Evolutionary conservation across 1,140 invertebrate genomes (phyloP).

Genomic region (Drosophila sulfurigaster): DNA sequence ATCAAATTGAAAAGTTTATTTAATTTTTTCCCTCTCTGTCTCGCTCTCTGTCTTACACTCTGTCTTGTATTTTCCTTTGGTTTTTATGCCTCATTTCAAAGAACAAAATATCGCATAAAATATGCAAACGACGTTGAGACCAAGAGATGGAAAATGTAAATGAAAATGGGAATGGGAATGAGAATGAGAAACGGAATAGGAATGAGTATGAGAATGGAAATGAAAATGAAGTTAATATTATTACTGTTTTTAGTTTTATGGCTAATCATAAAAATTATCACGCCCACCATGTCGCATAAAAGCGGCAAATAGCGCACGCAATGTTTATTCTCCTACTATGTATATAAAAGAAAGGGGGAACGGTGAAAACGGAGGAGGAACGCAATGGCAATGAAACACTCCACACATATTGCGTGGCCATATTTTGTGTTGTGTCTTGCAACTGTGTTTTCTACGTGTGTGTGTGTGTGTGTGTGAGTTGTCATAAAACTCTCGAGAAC

Average conservation of each 20-base stretch:
- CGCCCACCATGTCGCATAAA: slow-evolving; percentile 73
- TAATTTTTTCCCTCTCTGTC: slow-evolving; percentile 18
- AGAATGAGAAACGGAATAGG: neutral
- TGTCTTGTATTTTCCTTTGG: slow-evolving; percentile 12
- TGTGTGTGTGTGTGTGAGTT: neutral
- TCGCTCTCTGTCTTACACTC: neutral
- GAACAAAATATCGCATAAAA: slow-evolving; percentile 58
- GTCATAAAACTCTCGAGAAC: slow-evolving; percentile 23
- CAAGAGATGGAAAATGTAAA: slow-evolving; percentile 24
- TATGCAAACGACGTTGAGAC: slow-evolving; percentile 61
- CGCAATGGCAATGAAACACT: neutral
- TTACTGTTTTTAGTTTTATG: slow-evolving; percentile 83
- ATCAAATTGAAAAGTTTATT: slow-evolving; percentile 78
- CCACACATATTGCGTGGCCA: slow-evolving; percentile 21
- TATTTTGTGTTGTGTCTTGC: slow-evolving; percentile 5
- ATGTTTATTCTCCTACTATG: neutral
- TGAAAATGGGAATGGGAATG: neutral
- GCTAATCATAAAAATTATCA: slow-evolving; percentile 83
- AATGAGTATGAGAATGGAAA: slow-evolving; percentile 53
- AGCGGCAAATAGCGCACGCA: slow-evolving; percentile 39
- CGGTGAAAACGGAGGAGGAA: neutral
- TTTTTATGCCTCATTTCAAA: slow-evolving; percentile 51
- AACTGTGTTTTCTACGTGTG: neutral
- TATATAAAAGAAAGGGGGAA: too few species aligned
- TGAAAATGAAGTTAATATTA: slow-evolving; percentile 83